phyloP scores from a whole-genome alignment of 2,888 invertebrate genomes.

The Agriopis leucophaearia region DNA sequence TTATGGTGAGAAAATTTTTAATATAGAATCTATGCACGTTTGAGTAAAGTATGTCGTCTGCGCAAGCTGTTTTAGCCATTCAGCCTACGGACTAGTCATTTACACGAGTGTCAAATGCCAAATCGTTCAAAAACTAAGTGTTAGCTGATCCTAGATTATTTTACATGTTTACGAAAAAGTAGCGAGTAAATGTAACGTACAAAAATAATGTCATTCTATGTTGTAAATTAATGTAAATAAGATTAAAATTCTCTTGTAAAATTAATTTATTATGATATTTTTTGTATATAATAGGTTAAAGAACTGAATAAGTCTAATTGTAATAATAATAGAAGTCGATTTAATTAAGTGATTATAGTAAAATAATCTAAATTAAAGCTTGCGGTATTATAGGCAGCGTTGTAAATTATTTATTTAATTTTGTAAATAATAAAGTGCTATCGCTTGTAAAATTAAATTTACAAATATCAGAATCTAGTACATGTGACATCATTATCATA shows the following conservation, averaged over 20 bases:
- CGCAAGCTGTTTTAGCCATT: slow-evolving; percentile 39
- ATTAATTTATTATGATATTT: slow-evolving; percentile 64
- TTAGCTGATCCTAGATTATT: slow-evolving; percentile 38
- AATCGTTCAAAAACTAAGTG: slow-evolving; percentile 66
- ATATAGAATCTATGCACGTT: too few relatives aligned
- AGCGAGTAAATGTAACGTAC: slow-evolving; percentile 75
- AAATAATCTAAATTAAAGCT: slow-evolving; percentile 17
- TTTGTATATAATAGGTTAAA: slow-evolving; percentile 75
- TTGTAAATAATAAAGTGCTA: slow-evolving; percentile 8
- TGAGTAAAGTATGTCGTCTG: neutral
- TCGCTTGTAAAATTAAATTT: neutral
- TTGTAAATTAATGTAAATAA: slow-evolving; percentile 81
- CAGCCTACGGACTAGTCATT: slow-evolving; percentile 53
- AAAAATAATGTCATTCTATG: slow-evolving; percentile 77
- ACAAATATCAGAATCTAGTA: too few relatives aligned
- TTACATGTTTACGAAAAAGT: slow-evolving; percentile 41
- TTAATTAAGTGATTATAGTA: slow-evolving; percentile 13
- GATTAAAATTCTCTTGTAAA: slow-evolving; percentile 71
- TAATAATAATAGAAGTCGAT: slow-evolving; percentile 26
- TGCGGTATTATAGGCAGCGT: slow-evolving; percentile 13
- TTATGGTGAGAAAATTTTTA: neutral
- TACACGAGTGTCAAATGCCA: slow-evolving; percentile 65
- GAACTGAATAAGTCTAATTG: slow-evolving; percentile 55
- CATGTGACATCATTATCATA: too few relatives aligned
- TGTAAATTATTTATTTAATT: slow-evolving; percentile 9